Evolutionary conservation across 2,797 vertebrate genomes (phyloP), one percentile per base, ranked within the genome.

Genomic region (Ciconia nigra): DNA sequence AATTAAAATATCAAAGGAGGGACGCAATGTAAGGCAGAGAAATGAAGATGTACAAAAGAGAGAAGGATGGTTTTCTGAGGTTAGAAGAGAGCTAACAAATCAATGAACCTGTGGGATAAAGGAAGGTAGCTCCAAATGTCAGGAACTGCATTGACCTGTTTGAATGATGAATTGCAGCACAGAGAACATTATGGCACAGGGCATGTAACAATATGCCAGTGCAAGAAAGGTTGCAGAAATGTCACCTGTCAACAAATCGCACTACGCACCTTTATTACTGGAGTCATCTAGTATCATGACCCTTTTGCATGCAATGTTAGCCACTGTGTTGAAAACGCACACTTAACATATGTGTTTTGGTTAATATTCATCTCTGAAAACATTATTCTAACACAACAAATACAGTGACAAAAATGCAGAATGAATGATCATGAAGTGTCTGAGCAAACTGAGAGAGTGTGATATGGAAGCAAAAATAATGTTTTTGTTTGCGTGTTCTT

Each of bases 141-240:
- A 91, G 51, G 9, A 28, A 24, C 52, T 41, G 39, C 55, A 58
- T 15, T 93, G 93, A 88, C 73, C 78, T 90, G 41, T 65, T 87
- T 93, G 85, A 93, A 63, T 86, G 84, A 97, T 84, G 65, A 86
- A 94, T 92, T 85, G 85, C 52, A 95, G 79, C 58, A 80, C 47
- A 51, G 51, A 82, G 55, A 70, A 31, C 44, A 46, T 65, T 62
- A 47, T 70, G 83, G 55, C 57, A 76, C 25, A 76, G 86, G 77
- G 55, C 76, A 79, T 83, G 87, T 70, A 61, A 74, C 73, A 84
- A 71, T 87, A 90, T 71, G 88, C 71, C 74, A 51, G 83, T 39
- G 63, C 70, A 96, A 71, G 52, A 89, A 95, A 96, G 78, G 57
- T 71, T 92, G 54, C 37, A 80, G 73, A 96, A 96, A 96, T 89